A percentile compares a stretch with the other conserved stretches of the same genome.
Evolutionary conservation across 2,888 invertebrate genomes (phyloP).

Genomic region (Tupiocoris notatus): DNA sequence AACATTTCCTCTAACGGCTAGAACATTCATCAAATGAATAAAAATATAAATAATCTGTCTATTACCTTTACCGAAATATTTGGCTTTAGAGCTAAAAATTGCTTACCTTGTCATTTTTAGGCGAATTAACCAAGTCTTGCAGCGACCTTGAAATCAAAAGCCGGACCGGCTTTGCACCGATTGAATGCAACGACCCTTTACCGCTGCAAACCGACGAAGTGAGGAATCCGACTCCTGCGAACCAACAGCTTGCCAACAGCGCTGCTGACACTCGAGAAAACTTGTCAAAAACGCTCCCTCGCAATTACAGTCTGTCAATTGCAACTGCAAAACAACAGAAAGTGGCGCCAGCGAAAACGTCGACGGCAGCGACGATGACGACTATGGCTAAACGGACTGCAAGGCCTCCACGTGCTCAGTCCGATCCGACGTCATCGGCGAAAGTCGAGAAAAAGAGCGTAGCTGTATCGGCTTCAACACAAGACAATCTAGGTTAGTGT

Average conservation of each 20-base stretch:
- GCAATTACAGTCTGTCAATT: conserved; percentile 46
- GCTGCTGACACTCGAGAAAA: conserved; percentile 21
- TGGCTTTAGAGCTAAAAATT: too few relatives aligned
- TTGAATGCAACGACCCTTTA: conserved; percentile 5
- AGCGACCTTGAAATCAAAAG: conserved; percentile 35
- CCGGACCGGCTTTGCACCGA: neutral
- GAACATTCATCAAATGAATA: too few relatives aligned
- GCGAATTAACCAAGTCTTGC: conserved; percentile 7
- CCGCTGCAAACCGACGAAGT: conserved; percentile 28
- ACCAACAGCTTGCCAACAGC: conserved; percentile 42
- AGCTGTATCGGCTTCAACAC: conserved; percentile 46
- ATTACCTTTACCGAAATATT: too few relatives aligned
- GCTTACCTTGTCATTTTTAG: too few relatives aligned
- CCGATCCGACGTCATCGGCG: conserved; percentile 49
- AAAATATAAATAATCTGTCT: too few relatives aligned
- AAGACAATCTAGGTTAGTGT: conserved; percentile 46
- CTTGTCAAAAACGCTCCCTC: conserved; percentile 51
- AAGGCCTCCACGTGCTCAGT: conserved; percentile 50
- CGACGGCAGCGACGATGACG: conserved; percentile 24
- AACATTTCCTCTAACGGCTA: too few relatives aligned
- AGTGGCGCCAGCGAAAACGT: conserved; percentile 8
- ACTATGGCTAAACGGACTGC: conserved; percentile 50
- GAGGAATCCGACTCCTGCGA: conserved; percentile 42
- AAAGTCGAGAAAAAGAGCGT: conserved; percentile 46
- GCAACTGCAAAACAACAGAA: conserved; percentile 22